A percentile compares a stretch with the other conserved stretches of the same genome.
phyloP scores from a whole-genome alignment of 2,888 invertebrate genomes.

The Epirrhoe tristata region DNA sequence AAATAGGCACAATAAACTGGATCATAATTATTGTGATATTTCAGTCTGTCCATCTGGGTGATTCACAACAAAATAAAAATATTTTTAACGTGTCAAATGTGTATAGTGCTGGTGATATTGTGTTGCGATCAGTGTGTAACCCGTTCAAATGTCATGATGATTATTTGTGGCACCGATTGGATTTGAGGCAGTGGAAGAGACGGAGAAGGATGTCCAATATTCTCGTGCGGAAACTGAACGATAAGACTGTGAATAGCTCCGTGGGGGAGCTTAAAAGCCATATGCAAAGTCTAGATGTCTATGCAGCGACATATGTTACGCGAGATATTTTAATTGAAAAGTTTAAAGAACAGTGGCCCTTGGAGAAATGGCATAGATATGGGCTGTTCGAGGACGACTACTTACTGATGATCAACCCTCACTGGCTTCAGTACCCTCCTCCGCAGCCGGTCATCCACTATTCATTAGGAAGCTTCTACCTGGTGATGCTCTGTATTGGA shows the following conservation, averaged over 20 bases:
- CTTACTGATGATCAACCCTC: conserved; percentile 85
- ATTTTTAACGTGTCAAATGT: conserved; percentile 46
- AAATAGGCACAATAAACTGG: conserved; percentile 57
- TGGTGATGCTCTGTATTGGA: conserved; percentile 87
- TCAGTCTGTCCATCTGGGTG: conserved; percentile 59
- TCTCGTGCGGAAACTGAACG: conserved; percentile 34
- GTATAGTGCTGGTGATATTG: conserved; percentile 41
- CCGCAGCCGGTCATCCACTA: conserved; percentile 85
- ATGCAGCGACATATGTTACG: conserved; percentile 26
- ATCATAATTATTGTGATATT: conserved; percentile 59
- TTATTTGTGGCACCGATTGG: conserved; percentile 62
- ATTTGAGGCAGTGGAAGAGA: conserved; percentile 75
- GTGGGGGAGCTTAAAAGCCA: conserved; percentile 35
- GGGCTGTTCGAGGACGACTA: conserved; percentile 86
- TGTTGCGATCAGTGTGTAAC: conserved; percentile 52
- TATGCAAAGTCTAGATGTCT: conserved; percentile 27
- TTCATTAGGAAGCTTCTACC: conserved; percentile 86
- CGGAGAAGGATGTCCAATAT: conserved; percentile 61
- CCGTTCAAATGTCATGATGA: conserved; percentile 62
- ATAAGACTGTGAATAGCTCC: conserved; percentile 30
- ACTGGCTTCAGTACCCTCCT: conserved; percentile 90
- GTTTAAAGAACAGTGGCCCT: conserved; percentile 74
- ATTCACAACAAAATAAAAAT: conserved; percentile 46
- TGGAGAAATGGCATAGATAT: conserved; percentile 78
- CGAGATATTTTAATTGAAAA: conserved; percentile 51